A percentile compares a stretch with the other conserved stretches of the same genome.
Evolutionary conservation across 1,140 invertebrate genomes (phyloP).

Genomic region (Rhyacophila brunnea): DNA sequence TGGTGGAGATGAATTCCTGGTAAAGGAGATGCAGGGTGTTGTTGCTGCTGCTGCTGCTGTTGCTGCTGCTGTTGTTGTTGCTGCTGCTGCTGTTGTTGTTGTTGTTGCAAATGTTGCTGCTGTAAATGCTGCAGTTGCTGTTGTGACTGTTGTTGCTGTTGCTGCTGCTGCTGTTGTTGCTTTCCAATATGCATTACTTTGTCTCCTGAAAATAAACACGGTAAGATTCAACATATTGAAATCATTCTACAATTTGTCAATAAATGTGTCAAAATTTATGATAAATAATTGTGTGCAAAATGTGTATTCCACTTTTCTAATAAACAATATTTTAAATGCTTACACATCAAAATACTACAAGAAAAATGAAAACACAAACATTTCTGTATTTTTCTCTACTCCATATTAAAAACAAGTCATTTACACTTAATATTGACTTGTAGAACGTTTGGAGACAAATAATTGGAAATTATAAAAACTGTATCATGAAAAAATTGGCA

Average conservation of each 20-base stretch:
- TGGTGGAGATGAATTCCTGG: slow-evolving; percentile 40
- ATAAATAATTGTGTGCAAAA: too few species aligned
- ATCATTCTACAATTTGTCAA: too few species aligned
- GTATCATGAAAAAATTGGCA: too few species aligned
- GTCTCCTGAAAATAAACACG: slow-evolving; percentile 6
- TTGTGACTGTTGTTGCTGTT: slow-evolving; percentile 28
- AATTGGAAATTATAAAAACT: not conserved
- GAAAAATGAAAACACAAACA: not conserved
- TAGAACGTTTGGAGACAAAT: slow-evolving; percentile 45
- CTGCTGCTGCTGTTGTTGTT: slow-evolving; percentile 35
- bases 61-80: slow-evolving; percentile 43
- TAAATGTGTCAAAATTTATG: too few species aligned
- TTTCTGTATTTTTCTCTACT: slow-evolving; percentile 40
- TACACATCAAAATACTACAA: not conserved
- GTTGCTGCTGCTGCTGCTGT: slow-evolving; percentile 36
- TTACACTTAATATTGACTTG: slow-evolving; percentile 45
- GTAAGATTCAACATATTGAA: too few species aligned
- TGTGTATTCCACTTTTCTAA: not conserved
- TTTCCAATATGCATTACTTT: slow-evolving; percentile 12
- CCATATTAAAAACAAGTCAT: slow-evolving; percentile 48
- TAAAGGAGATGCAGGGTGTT: slow-evolving; percentile 24
- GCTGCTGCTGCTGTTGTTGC: slow-evolving; percentile 13
- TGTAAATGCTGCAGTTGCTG: too few species aligned
- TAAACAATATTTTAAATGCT: not conserved
- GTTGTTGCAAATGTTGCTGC: slow-evolving; percentile 21